Evolutionary conservation across 2,888 invertebrate species (phyloP).

Genomic region (Latrodectus hesperus): DNA sequence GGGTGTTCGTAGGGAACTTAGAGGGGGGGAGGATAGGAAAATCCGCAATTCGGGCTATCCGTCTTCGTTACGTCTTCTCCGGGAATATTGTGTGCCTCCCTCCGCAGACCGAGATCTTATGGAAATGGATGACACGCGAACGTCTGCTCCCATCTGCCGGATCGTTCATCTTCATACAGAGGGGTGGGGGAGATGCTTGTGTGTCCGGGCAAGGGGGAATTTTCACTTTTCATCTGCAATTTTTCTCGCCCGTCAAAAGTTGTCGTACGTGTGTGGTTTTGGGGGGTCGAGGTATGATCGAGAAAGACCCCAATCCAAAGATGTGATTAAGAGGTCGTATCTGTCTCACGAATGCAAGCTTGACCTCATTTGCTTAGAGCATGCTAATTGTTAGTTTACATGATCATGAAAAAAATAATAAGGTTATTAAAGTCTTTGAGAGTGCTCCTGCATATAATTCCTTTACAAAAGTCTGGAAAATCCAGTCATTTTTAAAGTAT

Average conservation of each 20-base stretch:
- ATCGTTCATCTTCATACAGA: conserved; percentile 56
- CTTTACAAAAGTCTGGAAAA: too few relatives aligned
- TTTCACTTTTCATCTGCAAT: conserved; percentile 22
- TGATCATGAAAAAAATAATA: too few relatives aligned
- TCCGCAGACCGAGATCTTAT: conserved; percentile 31
- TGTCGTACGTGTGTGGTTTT: neutral
- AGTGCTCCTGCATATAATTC: too few relatives aligned
- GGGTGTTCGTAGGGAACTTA: neutral
- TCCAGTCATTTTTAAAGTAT: too few relatives aligned
- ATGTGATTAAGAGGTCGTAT: neutral
- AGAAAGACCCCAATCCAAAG: neutral
- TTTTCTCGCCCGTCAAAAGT: neutral
- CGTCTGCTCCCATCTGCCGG: conserved; percentile 38
- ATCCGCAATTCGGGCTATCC: conserved; percentile 53
- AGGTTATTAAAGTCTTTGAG: too few relatives aligned
- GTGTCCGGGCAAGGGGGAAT: neutral
- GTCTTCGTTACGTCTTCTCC: conserved; percentile 59
- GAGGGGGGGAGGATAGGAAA: conserved; percentile 25
- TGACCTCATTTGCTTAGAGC: too few relatives aligned
- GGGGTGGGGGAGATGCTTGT: neutral
- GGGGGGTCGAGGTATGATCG: neutral
- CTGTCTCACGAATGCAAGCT: too few relatives aligned
- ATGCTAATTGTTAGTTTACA: too few relatives aligned
- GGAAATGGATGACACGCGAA: conserved; percentile 60
- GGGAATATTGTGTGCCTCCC: conserved; percentile 48